A percentile compares a stretch with the other conserved stretches of the same genome.
Conservation (phyloP, 1,140 invertebrate species). For the silkworm (Bombyx mori) region DNA sequence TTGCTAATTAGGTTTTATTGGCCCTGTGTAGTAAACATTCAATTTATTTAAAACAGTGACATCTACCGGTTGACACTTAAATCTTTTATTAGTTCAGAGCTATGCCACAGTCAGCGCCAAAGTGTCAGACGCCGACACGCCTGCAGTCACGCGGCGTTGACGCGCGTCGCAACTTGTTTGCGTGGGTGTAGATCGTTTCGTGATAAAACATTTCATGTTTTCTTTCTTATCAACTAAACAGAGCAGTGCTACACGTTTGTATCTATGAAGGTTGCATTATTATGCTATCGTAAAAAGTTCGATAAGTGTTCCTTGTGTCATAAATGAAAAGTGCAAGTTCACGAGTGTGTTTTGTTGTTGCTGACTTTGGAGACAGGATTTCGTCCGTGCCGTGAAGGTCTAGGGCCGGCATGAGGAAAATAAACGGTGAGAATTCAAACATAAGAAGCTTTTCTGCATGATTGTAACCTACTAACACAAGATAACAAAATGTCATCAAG, state of each 20-base stretch:
- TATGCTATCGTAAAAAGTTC: not conserved
- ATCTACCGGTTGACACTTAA: too few relatives aligned
- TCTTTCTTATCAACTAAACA: conserved; percentile 45
- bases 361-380: conserved; percentile 52
- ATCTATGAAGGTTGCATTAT: conserved; percentile 7
- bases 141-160: conserved; percentile 67
- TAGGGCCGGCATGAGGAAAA: conserved; percentile 63
- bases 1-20: too few relatives aligned
- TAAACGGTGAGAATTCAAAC: conserved; percentile 50
- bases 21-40: too few relatives aligned
- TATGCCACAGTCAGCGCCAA: conserved; percentile 32
- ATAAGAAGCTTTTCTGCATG: conserved; percentile 5
- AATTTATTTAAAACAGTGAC: too few relatives aligned
- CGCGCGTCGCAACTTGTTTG: conserved; percentile 61
- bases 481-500: conserved; percentile 28
- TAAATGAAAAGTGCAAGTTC: conserved; percentile 43
- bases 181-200: conserved; percentile 56
- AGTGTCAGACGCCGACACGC: conserved; percentile 58
- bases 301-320: conserved; percentile 32
- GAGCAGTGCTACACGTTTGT: conserved; percentile 21
- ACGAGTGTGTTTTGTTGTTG: conserved; percentile 63
- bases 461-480: conserved; percentile 16
- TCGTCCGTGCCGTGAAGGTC: conserved; percentile 57
- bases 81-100: too few relatives aligned
- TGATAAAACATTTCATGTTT: conserved; percentile 59